A percentile compares a stretch with the other conserved stretches of the same genome.
Evolutionary conservation across 2,888 invertebrate genomes (phyloP).

Genomic region (Drosophila hamatofila): DNA sequence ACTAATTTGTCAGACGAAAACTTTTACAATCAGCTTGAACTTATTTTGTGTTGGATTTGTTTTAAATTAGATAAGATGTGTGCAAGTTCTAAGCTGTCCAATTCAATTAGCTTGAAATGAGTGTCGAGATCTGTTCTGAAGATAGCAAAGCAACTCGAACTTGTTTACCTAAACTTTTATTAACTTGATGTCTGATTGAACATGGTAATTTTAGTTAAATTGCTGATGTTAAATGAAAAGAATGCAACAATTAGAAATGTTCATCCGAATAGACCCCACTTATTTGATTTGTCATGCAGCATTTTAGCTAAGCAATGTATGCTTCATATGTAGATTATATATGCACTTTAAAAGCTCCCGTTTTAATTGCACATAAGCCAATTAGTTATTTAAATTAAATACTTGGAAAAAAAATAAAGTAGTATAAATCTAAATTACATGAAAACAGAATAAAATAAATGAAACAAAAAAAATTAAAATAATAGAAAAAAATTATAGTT

Average conservation of each 20-base stretch:
- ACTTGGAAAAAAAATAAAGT: too few relatives aligned
- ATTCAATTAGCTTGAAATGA: conserved; percentile 47
- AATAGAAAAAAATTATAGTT: too few relatives aligned
- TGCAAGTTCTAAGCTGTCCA: conserved; percentile 2
- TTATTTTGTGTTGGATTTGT: conserved; percentile 18
- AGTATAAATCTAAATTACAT: too few relatives aligned
- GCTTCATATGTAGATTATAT: too few relatives aligned
- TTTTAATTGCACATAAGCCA: too few relatives aligned
- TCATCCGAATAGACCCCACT: too few relatives aligned
- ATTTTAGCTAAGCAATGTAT: too few relatives aligned
- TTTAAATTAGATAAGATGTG: conserved; percentile 27
- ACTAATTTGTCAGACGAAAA: conserved; percentile 22
- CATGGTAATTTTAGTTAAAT: neutral
- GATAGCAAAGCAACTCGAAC: neutral
- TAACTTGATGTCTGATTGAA: neutral
- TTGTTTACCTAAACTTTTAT: neutral
- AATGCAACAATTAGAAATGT: neutral
- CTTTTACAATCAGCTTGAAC: conserved; percentile 6
- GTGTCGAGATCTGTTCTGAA: neutral
- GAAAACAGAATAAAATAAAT: too few relatives aligned
- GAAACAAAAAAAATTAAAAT: too few relatives aligned
- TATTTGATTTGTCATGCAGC: too few relatives aligned
- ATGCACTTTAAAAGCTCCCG: too few relatives aligned
- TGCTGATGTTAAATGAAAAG: neutral
- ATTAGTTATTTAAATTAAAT: too few relatives aligned